A percentile compares a stretch with the other conserved stretches of the same genome.
These are phyloP conservation scores for Pterostichus niger DNA, from an alignment of 2,888 invertebrate genomes.

Conservation along the genomic window DNA sequence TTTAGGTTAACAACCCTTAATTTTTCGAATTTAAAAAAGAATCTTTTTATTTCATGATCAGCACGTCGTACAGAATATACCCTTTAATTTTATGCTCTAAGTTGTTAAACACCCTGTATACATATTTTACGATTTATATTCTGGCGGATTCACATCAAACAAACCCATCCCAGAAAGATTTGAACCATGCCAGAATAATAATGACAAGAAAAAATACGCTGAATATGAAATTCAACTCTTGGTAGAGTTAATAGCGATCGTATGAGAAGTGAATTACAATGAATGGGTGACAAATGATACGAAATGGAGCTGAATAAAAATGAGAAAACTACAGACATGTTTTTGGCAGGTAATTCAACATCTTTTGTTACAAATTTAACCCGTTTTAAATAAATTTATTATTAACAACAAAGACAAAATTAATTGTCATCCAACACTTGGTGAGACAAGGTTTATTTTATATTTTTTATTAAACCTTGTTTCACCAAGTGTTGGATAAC, in stretches of 20 bases:
- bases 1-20: too few relatives aligned
- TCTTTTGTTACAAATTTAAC: neutral
- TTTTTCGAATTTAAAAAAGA: too few relatives aligned
- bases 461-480: too few relatives aligned
- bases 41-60: too few relatives aligned
- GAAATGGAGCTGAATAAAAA: neutral
- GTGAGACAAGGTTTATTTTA: too few relatives aligned
- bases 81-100: too few relatives aligned
- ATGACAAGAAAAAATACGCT: neutral
- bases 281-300: slow-evolving; percentile 4
- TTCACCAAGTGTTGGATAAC: too few relatives aligned
- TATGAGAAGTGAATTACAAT: slow-evolving; percentile 41
- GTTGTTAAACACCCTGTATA: too few relatives aligned
- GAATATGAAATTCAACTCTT: slow-evolving; percentile 19
- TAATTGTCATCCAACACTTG: too few relatives aligned
- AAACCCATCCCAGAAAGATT: neutral
- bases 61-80: too few relatives aligned
- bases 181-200: slow-evolving; percentile 2
- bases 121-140: slow-evolving; percentile 18
- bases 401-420: too few relatives aligned
- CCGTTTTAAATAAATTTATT: neutral
- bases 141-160: neutral
- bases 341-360: slow-evolving; percentile 2
- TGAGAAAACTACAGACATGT: neutral
- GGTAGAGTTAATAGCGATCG: neutral